phyloP scores from a whole-genome alignment of 2,113 vertebrate species.

The Coptodon bakossiorum region DNA sequence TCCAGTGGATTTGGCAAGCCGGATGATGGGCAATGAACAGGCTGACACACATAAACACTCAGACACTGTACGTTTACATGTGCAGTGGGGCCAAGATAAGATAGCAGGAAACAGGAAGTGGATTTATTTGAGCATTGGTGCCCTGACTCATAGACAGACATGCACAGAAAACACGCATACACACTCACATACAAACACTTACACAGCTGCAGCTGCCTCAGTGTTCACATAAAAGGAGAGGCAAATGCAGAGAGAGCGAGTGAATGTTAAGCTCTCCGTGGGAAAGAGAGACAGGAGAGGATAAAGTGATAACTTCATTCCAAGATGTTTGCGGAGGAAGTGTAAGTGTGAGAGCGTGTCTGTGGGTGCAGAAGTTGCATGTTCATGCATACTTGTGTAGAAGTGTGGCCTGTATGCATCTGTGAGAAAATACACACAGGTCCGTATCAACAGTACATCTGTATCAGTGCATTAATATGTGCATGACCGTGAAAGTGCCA shows the following conservation, averaged over 20 bases:
- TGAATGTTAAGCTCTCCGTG: conserved; percentile 61
- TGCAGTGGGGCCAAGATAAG: conserved; percentile 47
- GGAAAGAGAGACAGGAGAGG: conserved; percentile 53
- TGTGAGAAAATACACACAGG: not conserved
- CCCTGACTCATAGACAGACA: conserved; percentile 27
- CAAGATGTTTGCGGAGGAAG: conserved; percentile 57
- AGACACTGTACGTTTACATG: conserved; percentile 17
- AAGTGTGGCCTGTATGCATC: not conserved
- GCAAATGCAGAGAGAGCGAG: conserved; percentile 27
- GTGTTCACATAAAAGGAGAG: conserved; percentile 56
- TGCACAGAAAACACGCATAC: conserved; percentile 11
- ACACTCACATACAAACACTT: conserved; percentile 33
- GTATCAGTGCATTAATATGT: conserved; percentile 14
- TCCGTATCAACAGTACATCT: not conserved
- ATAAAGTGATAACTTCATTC: conserved; percentile 65
- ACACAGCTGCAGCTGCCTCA: conserved; percentile 65
- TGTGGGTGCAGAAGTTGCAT: not conserved
- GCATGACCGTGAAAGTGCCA: conserved; percentile 35
- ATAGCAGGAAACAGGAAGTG: conserved; percentile 64
- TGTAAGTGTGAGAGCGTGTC: not conserved
- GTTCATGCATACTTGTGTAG: not conserved
- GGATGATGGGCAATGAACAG: conserved; percentile 12
- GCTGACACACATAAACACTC: not conserved
- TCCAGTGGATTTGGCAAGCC: conserved; percentile 9
- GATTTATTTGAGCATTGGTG: conserved; percentile 60